These are phyloP conservation scores for Nymphalis polychloros DNA, from an alignment of 2,888 invertebrate species.

Conservation along the genomic window DNA sequence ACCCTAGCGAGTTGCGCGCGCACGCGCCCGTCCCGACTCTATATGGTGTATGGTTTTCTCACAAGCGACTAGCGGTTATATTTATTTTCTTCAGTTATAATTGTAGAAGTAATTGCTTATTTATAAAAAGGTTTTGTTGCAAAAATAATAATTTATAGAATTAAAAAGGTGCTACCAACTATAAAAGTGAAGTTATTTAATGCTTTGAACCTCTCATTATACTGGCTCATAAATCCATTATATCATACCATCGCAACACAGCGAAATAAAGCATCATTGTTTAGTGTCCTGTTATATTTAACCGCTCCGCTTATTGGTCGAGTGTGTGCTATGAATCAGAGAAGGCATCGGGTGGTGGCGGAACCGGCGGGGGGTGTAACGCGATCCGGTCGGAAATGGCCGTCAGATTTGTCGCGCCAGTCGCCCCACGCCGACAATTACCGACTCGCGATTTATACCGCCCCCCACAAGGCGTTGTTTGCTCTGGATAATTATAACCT, in stretches of 20 bases:
- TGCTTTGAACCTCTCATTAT: too few relatives aligned
- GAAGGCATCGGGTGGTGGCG: slow-evolving; percentile 27
- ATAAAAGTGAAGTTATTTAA: too few relatives aligned
- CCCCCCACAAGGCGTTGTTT: slow-evolving; percentile 38
- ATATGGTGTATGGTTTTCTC: slow-evolving; percentile 36
- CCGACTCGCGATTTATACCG: slow-evolving; percentile 48
- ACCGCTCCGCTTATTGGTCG: slow-evolving; percentile 1
- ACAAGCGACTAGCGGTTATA: slow-evolving; percentile 43
- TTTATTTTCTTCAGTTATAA: background rate
- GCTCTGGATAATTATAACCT: slow-evolving; percentile 28
- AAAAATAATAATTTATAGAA: too few relatives aligned
- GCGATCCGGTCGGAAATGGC: slow-evolving; percentile 62
- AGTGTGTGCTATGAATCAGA: slow-evolving; percentile 25
- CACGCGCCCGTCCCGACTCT: slow-evolving; percentile 48
- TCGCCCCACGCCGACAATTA: slow-evolving; percentile 63
- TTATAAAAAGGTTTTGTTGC: too few relatives aligned
- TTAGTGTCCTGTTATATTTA: too few relatives aligned
- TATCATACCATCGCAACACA: too few relatives aligned
- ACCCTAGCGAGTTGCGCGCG: slow-evolving; percentile 61
- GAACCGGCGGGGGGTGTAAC: slow-evolving; percentile 39
- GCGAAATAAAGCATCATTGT: too few relatives aligned
- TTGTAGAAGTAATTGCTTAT: background rate
- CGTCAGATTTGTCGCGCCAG: slow-evolving; percentile 68
- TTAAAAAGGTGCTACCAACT: too few relatives aligned
- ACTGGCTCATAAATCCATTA: too few relatives aligned